Base-by-base conservation (phyloP, 2,888 invertebrate genomes). In the Cynaeus angustus region DNA sequence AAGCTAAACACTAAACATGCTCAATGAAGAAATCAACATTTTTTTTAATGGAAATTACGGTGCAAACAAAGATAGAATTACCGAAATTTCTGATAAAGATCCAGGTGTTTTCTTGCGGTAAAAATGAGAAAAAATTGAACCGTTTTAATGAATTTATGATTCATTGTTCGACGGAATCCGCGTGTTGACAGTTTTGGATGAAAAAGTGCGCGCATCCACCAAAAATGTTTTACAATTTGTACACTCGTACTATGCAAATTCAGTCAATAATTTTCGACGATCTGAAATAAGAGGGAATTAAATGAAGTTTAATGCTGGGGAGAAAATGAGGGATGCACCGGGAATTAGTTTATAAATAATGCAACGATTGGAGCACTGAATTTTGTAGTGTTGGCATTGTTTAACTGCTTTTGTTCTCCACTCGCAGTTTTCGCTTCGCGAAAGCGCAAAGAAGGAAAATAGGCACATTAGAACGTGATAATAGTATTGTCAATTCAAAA, bases 201-300 rank as follows among this genome's bases (percentile, higher is more conserved):
- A 48, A 53, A 53, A 53, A 33, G 6, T 48, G n/a, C 52, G 64
- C 52, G 52, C 64, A 26, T 64, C 62, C 64, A 52, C 64, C 64
- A 64, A 64, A 64, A 53, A 21, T 53, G 53, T 53, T 53, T 33
- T 13, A 37, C 53, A 53, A 53, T 53, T 53, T 13, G 53, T 33
- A 33, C 9, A 7, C 33, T 48, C 33, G 33, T n/a, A n/a, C n/a
- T n/a, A n/a, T n/a, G n/a, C n/a, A n/a, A n/a, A n/a, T n/a, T n/a
- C n/a, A n/a, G n/a, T n/a, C n/a, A n/a, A n/a, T n/a, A n/a, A n/a
- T n/a, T n/a, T n/a, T n/a, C n/a, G n/a, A n/a, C n/a, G n/a, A n/a
- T n/a, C n/a, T n/a, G n/a, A n/a, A n/a, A n/a, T n/a, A n/a, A n/a
- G n/a, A n/a, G n/a, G n/a, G n/a, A n/a, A n/a, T n/a, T n/a, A n/a